phyloP scores from a whole-genome alignment of 1,140 invertebrate genomes.

The Bactericera cockerelli region DNA sequence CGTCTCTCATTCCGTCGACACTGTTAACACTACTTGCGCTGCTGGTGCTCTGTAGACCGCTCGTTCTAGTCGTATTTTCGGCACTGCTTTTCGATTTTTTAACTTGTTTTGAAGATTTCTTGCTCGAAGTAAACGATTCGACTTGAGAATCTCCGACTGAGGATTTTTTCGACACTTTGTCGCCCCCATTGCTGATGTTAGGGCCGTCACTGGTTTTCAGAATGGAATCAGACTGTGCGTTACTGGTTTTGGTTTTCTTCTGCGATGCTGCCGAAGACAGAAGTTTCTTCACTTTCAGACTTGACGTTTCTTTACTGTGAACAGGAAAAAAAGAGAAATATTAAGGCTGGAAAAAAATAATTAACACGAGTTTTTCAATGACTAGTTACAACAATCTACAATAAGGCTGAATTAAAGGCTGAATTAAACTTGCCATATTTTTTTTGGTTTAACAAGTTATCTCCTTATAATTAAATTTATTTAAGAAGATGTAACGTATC shows the following conservation, averaged over 20 bases:
- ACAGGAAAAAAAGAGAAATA: background rate
- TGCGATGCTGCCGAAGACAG: background rate
- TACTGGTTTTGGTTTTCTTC: background rate
- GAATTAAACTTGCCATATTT: too few species aligned
- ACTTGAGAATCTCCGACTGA: background rate
- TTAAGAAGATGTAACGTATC: too few species aligned
- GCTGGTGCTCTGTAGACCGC: background rate
- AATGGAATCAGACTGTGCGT: background rate
- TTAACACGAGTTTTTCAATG: too few species aligned
- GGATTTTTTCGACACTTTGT: too few species aligned
- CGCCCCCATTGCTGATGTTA: too few species aligned
- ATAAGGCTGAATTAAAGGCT: too few species aligned
- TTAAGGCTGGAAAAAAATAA: background rate
- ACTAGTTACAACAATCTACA: too few species aligned
- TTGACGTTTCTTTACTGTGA: constrained; percentile 1
- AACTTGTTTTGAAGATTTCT: background rate
- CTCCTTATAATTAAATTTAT: too few species aligned
- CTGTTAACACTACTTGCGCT: too few species aligned
- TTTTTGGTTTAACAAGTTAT: too few species aligned
- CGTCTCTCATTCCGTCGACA: too few species aligned
- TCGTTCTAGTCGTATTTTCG: background rate
- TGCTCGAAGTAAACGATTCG: background rate
- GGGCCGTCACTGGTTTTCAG: background rate
- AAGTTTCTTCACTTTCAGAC: background rate
- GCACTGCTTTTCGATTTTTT: background rate